Conservation (phyloP, 2,113 vertebrate genomes). For the Alligator sinensis region DNA sequence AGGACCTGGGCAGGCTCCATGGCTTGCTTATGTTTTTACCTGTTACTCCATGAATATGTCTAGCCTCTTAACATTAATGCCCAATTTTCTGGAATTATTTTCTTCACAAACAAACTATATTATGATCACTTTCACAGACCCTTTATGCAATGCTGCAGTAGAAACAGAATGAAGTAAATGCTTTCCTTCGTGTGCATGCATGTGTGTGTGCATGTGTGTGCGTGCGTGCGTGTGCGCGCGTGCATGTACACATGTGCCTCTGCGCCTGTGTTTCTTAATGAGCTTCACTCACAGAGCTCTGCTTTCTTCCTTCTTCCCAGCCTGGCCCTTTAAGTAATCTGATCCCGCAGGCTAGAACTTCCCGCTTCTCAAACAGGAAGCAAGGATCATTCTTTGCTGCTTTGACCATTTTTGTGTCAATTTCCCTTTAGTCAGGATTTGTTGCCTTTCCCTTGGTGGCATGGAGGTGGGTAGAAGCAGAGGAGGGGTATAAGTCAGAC, state of each 20-base stretch:
- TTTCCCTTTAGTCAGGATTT: neutral
- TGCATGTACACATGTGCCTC: no score
- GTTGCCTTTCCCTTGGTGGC: neutral
- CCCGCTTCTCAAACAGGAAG: neutral
- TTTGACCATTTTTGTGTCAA: neutral
- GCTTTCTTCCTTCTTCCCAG: neutral
- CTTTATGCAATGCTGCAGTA: neutral
- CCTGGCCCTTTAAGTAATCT: conserved; percentile 43
- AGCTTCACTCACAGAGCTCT: neutral
- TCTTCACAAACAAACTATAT: neutral
- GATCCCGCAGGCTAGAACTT: neutral
- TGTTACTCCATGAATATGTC: neutral
- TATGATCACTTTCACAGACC: neutral
- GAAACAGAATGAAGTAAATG: neutral
- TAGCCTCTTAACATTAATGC: neutral
- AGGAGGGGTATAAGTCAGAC: neutral
- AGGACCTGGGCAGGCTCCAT: neutral
- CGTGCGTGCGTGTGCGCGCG: no score
- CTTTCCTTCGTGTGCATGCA: neutral
- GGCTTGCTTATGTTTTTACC: neutral
- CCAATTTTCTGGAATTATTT: fast-evolving
- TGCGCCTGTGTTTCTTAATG: neutral
- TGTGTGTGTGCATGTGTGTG: no score
- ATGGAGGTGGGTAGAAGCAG: neutral
- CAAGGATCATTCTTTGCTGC: neutral